Conservation (phyloP, 1,140 invertebrate genomes). For the Mylabris phalerata region DNA sequence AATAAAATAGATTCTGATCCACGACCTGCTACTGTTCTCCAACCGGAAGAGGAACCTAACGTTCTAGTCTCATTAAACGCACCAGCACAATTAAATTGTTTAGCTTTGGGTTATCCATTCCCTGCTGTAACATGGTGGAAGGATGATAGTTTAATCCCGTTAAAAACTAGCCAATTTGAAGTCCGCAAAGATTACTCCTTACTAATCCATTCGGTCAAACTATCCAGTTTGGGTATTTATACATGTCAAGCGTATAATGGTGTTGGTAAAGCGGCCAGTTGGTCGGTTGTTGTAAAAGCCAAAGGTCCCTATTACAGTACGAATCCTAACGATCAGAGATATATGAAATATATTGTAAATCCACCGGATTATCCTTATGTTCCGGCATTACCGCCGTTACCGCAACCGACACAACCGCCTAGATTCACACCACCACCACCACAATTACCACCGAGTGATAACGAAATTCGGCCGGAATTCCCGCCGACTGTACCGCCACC, state of each 20-base stretch:
- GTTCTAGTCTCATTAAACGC: conserved; percentile 63
- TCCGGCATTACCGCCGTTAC: conserved; percentile 20
- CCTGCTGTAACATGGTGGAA: conserved; percentile 83
- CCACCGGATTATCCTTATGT: conserved; percentile 46
- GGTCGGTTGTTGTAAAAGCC: conserved; percentile 64
- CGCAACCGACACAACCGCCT: neutral
- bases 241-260: conserved; percentile 84
- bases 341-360: conserved; percentile 50
- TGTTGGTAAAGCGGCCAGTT: conserved; percentile 64
- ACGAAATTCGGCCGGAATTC: conserved; percentile 6
- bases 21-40: conserved; percentile 46
- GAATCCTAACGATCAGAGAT: conserved; percentile 46
- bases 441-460: conserved; percentile 16
- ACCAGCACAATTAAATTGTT: conserved; percentile 67
- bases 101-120: conserved; percentile 72
- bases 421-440: conserved; percentile 14
- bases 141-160: conserved; percentile 60
- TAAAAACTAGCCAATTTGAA: conserved; percentile 63
- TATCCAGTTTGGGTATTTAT: conserved; percentile 72
- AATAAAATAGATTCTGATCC: conserved; percentile 45
- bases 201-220: conserved; percentile 60
- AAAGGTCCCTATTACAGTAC: conserved; percentile 52
- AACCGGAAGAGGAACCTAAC: conserved; percentile 31
- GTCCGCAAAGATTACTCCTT: conserved; percentile 67
- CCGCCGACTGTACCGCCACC: neutral